phyloP scores from a whole-genome alignment of 2,113 vertebrate genomes.

The Telmatochromis brachygnathus region DNA sequence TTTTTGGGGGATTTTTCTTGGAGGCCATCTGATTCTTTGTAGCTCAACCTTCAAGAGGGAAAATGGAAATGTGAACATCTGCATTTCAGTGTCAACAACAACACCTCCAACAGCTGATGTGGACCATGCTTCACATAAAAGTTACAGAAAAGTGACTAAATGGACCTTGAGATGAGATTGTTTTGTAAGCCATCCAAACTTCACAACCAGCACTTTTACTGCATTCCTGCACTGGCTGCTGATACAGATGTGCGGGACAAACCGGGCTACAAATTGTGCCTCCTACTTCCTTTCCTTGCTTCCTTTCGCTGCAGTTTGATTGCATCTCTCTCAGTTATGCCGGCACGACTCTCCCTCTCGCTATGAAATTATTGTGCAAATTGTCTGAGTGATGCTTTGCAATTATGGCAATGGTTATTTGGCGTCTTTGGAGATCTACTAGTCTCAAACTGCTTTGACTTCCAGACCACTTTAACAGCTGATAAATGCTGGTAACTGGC shows the following conservation, averaged over 20 bases:
- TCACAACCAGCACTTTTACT: neutral
- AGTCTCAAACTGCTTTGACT: neutral
- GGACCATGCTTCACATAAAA: neutral
- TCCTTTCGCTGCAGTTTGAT: neutral
- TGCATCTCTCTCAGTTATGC: neutral
- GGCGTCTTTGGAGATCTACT: neutral
- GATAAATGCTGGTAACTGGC: neutral
- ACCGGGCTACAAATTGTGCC: neutral
- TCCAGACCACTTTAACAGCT: neutral
- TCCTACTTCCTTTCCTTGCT: neutral
- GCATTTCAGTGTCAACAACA: neutral
- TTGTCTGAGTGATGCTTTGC: neutral
- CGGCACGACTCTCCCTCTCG: neutral
- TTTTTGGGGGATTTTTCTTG: neutral
- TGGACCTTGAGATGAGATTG: neutral
- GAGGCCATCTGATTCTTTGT: neutral
- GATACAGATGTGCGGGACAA: neutral
- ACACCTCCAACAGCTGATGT: neutral
- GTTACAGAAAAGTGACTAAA: neutral
- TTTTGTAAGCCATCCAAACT: neutral
- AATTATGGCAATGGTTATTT: neutral
- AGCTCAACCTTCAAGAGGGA: neutral
- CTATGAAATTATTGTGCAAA: neutral
- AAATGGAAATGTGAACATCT: neutral
- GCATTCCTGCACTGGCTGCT: neutral